Base-by-base conservation (phyloP, 2,113 vertebrate genomes). In the Cebus imitator region DNA sequence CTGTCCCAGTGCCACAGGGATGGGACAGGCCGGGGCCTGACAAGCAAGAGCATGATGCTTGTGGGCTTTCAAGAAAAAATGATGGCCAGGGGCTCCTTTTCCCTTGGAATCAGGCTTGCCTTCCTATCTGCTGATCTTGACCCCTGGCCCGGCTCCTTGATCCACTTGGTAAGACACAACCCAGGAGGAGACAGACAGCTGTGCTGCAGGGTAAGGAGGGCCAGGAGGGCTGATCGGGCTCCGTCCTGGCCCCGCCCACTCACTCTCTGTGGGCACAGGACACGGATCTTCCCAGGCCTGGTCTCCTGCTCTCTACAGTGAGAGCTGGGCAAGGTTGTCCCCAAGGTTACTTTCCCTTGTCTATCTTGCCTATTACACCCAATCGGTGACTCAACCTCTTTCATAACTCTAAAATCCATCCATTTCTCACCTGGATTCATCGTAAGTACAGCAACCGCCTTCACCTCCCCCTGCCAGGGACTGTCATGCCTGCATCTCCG, bases 141-240 rank as follows among this genome's bases (percentile, higher is more conserved):
- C 1, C 5, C 5, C 4, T 3, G 17, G 25, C 72, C 23, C 0
- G 3, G 37, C 35, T 73, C 45, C 86, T 11, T 10, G n/a, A 16
- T 32, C 66, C 23, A 17, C 80, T 43, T 6, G 35, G 10, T 0
- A 14, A 37, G 23, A 64, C 2, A 68, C 16, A 25, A 13, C 27
- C 25, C 25, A 27, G 57, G 40, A 58, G 43, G 13, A 7, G 30
- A 30, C 17, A 21, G n/a, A 76, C 17, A 37, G 30, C 35, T 8
- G 30, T 25, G 7, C 7, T 35, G 18, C 23, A 20, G 35, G 45
- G 30, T 30, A 6, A 48, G 43, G 43, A 32, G 52, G 43, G 37
- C 1, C 4, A 48, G n/a, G 50, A 21, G 61, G 43, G 37, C 1
- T 1, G 43, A 11, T 2, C 0, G 3, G 20, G 11, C 3, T 16